Percentiles rank a stretch among this genome's conserved stretches.
phyloP scores from a whole-genome alignment of 2,888 invertebrate genomes.

The Nycteola revayana region DNA sequence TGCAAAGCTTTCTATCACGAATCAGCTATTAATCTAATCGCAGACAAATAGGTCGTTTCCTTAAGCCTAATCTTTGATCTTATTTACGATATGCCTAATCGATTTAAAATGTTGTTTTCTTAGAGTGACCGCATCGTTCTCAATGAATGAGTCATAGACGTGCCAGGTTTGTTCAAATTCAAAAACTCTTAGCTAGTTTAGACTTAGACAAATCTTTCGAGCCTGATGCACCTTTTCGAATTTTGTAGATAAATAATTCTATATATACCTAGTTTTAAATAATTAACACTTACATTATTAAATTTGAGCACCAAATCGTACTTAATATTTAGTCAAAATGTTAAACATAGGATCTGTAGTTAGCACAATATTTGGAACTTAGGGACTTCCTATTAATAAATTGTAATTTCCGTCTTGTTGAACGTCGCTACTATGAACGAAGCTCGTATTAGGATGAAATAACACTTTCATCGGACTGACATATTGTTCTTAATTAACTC shows the following conservation, averaged over 20 bases:
- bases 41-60: conserved; percentile 1
- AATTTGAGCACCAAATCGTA: conserved; percentile 82
- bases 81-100: too few relatives aligned
- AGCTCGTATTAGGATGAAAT: conserved; percentile 61
- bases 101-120: too few relatives aligned
- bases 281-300: conserved; percentile 75
- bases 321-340: conserved; percentile 81
- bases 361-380: conserved; percentile 59
- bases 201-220: conserved; percentile 54
- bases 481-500: conserved; percentile 68
- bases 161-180: conserved; percentile 37
- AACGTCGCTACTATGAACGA: conserved; percentile 46
- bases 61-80: too few relatives aligned
- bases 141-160: conserved; percentile 25
- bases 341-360: conserved; percentile 57
- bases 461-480: conserved; percentile 74
- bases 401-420: conserved; percentile 56
- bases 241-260: conserved; percentile 75
- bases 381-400: conserved; percentile 52
- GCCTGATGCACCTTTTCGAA: conserved; percentile 61
- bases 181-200: conserved; percentile 44
- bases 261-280: conserved; percentile 66
- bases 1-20: not conserved
- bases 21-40: not conserved
- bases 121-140: too few relatives aligned